phyloP scores from a whole-genome alignment of 2,888 invertebrate genomes.

The Aleiodes leptofemur region DNA sequence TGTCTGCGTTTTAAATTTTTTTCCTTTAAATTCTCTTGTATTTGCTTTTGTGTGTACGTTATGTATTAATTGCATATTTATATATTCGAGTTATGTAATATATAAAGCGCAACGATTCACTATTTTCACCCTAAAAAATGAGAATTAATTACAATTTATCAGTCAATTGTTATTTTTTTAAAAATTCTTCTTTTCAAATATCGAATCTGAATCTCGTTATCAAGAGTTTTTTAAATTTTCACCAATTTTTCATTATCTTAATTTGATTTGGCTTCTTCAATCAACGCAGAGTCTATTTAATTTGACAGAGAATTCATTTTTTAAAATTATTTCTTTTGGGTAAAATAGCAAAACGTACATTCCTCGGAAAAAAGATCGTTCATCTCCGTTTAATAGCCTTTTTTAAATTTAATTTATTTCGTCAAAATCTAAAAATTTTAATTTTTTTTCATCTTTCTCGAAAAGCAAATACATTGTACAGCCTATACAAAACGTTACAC shows the following conservation, averaged over 20 bases:
- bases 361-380: constrained; percentile 59
- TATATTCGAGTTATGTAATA: constrained; percentile 69
- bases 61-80: constrained; percentile 60
- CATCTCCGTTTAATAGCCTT: constrained; percentile 34
- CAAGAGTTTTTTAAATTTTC: constrained; percentile 56
- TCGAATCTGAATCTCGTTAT: constrained; percentile 12
- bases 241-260: constrained; percentile 61
- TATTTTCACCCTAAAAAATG: constrained; percentile 67
- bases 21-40: constrained; percentile 54
- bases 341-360: constrained; percentile 56
- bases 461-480: constrained; percentile 70
- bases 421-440: constrained; percentile 51
- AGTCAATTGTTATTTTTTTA: constrained; percentile 44
- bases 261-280: constrained; percentile 36
- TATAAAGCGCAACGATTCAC: constrained; percentile 69
- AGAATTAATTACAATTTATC: constrained; percentile 55
- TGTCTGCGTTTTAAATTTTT: constrained; percentile 64
- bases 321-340: constrained; percentile 31
- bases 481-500: constrained; percentile 68
- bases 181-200: constrained; percentile 50
- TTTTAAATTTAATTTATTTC: constrained; percentile 42
- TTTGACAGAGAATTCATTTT: constrained; percentile 31
- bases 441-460: constrained; percentile 38
- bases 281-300: constrained; percentile 15
- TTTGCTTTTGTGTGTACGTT: constrained; percentile 68